Percentiles rank a stretch among this genome's conserved stretches.
These are phyloP conservation scores for Cyclina sinensis DNA, from an alignment of 1,140 invertebrate species.

Conservation along the genomic window DNA sequence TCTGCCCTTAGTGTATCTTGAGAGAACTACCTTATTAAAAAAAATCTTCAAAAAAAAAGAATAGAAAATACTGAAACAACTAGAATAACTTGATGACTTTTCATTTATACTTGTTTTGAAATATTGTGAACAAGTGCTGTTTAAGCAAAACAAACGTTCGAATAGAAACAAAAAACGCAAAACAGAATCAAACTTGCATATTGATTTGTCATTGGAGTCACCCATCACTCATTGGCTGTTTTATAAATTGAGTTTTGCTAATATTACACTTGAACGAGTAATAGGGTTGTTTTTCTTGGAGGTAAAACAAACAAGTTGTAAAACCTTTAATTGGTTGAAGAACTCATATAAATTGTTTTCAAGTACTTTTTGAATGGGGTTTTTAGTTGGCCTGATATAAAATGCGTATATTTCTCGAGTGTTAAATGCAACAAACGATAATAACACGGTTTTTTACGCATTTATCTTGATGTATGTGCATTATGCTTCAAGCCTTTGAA, in stretches of 20 bases:
- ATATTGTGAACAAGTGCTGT: too few species aligned
- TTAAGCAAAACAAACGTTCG: too few species aligned
- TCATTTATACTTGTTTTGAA: too few species aligned
- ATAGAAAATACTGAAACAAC: too few species aligned
- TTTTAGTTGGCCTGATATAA: neutral
- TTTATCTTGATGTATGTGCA: neutral
- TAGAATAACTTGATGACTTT: too few species aligned
- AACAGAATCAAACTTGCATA: too few species aligned
- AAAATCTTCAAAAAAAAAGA: too few species aligned
- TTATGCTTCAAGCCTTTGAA: too few species aligned
- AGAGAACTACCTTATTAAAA: too few species aligned
- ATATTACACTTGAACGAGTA: neutral
- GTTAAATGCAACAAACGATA: neutral
- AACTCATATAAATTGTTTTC: constrained; percentile 5
- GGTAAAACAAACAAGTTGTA: constrained; percentile 27
- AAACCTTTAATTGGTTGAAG: constrained; percentile 21
- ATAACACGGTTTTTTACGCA: neutral
- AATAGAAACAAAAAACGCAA: too few species aligned
- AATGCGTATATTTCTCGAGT: constrained; percentile 4
- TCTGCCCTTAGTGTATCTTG: too few species aligned
- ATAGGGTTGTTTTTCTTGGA: neutral
- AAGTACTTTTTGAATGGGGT: constrained; percentile 7
- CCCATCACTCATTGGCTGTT: neutral
- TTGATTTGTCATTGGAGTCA: too few species aligned
- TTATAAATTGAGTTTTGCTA: neutral